Conservation (phyloP, 2,797 vertebrate genomes). For the Distichodus sexfasciatus region DNA sequence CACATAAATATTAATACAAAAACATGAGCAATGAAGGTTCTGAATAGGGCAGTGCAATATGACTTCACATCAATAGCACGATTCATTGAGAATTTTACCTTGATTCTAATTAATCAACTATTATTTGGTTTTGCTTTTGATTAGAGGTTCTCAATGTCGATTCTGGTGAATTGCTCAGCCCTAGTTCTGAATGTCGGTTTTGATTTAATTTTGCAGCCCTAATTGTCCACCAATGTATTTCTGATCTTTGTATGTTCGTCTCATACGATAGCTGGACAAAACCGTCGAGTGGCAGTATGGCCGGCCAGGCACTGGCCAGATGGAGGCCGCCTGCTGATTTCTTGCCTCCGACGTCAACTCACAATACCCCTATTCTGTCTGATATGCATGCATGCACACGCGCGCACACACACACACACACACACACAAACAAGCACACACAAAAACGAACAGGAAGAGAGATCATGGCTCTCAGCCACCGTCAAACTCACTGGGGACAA, state of each 20-base stretch:
- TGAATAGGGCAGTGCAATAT: no score
- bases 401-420: not conserved
- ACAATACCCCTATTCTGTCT: constrained; percentile 51
- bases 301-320: constrained; percentile 31
- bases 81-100: no score
- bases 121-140: no score
- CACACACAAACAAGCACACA: not conserved
- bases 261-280: constrained; percentile 38
- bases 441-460: not conserved
- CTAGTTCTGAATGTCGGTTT: no score
- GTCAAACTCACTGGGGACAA: not conserved
- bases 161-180: no score
- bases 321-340: constrained; percentile 33
- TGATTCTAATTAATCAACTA: no score
- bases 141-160: no score
- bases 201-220: no score
- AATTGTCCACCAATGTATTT: no score
- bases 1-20: no score
- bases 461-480: not conserved
- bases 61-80: no score
- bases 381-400: constrained; percentile 19
- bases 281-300: constrained; percentile 57
- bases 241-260: not conserved
- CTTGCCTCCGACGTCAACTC: constrained; percentile 26
- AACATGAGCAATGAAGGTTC: no score